Evolutionary conservation across 30 jellyfish, hydroid and myxozoan genomes (phyloP).

Genomic region (Pelagia noctiluca): DNA sequence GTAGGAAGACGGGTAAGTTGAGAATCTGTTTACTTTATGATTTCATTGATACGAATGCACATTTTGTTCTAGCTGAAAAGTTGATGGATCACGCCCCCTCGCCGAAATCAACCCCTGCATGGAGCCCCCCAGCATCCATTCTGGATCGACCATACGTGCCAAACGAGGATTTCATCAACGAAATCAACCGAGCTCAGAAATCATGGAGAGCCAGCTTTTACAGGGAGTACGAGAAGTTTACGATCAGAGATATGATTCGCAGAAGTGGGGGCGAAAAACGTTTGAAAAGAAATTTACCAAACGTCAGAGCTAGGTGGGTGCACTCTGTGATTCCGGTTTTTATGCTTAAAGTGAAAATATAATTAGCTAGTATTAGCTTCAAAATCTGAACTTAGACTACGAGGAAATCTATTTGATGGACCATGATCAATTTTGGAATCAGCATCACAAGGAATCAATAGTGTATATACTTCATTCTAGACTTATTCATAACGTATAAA

Average conservation of each 20-base stretch:
- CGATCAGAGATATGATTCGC: conserved; percentile 44
- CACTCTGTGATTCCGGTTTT: too few relatives aligned
- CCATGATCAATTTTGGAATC: background rate
- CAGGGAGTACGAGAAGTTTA: conserved; percentile 21
- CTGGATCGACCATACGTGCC: conserved; percentile 17
- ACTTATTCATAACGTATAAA: background rate
- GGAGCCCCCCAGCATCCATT: background rate
- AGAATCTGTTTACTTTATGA: too few relatives aligned
- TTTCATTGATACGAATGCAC: too few relatives aligned
- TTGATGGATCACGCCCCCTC: too few relatives aligned
- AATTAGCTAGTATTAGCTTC: background rate
- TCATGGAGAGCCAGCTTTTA: conserved; percentile 73
- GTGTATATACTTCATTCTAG: background rate
- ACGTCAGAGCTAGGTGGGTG: conserved; percentile 50
- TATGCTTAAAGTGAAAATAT: too few relatives aligned
- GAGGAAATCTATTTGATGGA: background rate
- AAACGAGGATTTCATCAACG: conserved; percentile 12
- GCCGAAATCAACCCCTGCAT: background rate
- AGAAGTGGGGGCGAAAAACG: conserved; percentile 33
- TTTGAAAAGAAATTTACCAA: conserved; percentile 16
- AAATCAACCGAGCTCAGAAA: conserved; percentile 50
- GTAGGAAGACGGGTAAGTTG: too few relatives aligned
- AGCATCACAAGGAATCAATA: background rate
- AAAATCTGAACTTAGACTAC: background rate
- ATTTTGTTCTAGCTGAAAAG: too few relatives aligned